Evolutionary conservation across 92 coral and sea anemone species (phyloP).

Genomic region (Siderastrea radians): DNA sequence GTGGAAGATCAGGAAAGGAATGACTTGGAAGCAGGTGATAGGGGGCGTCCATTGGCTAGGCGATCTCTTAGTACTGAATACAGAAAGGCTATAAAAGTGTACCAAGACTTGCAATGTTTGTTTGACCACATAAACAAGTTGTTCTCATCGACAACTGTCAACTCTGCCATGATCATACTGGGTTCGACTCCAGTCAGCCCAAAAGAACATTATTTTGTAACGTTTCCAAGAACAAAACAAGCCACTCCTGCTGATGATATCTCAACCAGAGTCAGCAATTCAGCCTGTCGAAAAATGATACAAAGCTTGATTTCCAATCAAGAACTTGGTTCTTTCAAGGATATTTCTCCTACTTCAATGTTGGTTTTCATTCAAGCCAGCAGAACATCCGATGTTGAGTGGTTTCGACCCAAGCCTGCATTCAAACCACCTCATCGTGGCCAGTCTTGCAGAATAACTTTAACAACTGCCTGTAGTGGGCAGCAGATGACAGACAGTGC

Average conservation of each 20-base stretch:
- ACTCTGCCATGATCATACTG: conserved; percentile 75
- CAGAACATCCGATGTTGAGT: conserved; percentile 66
- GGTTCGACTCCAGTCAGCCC: conserved; percentile 98
- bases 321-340: conserved; percentile 79
- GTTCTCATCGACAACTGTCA: conserved; percentile 67
- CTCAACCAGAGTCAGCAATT: conserved; percentile 50
- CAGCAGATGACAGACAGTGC: conserved; percentile 13
- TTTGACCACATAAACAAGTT: conserved; percentile 80
- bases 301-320: conserved; percentile 83
- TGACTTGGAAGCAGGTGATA: conserved; percentile 45
- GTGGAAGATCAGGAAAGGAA: conserved; percentile 37
- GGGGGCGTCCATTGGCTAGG: conserved; percentile 30
- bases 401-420: conserved; percentile 93
- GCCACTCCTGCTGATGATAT: conserved; percentile 29
- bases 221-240: conserved; percentile 55
- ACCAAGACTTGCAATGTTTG: conserved; percentile 68
- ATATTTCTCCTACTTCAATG: conserved; percentile 87
- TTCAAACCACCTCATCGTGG: conserved; percentile 92
- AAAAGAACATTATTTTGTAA: conserved; percentile 81
- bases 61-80: conserved; percentile 53
- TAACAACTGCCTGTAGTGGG: conserved; percentile 28
- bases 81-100: conserved; percentile 71
- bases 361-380: conserved; percentile 79
- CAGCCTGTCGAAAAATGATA: conserved; percentile 84
- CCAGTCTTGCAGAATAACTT: conserved; percentile 66